Evolutionary conservation across 1,140 invertebrate species (phyloP).

Genomic region (Rhizoglyphus robini): DNA sequence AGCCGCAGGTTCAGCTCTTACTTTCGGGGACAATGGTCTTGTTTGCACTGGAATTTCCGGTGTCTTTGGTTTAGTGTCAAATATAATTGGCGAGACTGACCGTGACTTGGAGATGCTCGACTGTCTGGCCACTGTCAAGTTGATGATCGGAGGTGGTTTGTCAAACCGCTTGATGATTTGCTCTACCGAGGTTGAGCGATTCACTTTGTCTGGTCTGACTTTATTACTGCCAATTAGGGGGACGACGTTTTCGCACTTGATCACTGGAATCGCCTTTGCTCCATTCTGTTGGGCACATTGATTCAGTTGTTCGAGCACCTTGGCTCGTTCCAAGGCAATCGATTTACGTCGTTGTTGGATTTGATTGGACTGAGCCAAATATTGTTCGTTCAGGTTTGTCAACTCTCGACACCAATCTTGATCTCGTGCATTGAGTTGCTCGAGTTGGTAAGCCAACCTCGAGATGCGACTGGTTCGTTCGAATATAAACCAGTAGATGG

Average conservation of each 20-base stretch:
- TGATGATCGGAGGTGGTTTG: not conserved
- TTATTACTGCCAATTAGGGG: not conserved
- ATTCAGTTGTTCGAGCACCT: not conserved
- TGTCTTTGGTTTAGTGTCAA: not conserved
- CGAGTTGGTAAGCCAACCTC: not conserved
- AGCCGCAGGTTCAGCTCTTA: not conserved
- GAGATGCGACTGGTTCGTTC: not conserved
- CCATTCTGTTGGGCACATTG: not conserved
- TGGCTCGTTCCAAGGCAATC: not conserved
- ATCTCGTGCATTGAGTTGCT: not conserved
- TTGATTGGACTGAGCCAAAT: not conserved
- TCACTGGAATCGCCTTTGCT: not conserved
- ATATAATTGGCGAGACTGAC: not conserved
- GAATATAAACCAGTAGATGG: not conserved
- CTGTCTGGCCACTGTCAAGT: not conserved
- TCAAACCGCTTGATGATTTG: not conserved
- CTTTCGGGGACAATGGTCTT: not conserved
- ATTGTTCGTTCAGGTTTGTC: not conserved
- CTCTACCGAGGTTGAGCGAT: not conserved
- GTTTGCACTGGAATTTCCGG: not conserved
- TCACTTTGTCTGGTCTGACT: not conserved
- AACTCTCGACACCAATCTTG: not conserved
- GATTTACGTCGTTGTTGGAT: not conserved
- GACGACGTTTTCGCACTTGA: not conserved
- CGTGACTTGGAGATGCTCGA: not conserved